phyloP scores from a whole-genome alignment of 2,888 invertebrate species.

The Maniola hyperantus region DNA sequence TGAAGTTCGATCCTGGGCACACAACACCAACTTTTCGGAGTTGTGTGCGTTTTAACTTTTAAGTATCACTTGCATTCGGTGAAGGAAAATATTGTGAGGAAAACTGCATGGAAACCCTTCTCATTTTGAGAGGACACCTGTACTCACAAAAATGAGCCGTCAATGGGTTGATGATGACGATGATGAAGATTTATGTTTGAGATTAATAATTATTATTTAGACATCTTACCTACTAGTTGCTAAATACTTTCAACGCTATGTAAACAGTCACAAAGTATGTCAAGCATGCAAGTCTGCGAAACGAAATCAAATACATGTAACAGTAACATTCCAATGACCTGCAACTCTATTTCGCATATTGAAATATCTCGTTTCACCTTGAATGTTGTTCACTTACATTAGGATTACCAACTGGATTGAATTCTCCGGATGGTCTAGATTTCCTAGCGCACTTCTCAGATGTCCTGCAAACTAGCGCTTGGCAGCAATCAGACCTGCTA shows the following conservation, averaged over 20 bases:
- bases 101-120: no score
- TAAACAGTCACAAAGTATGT: constrained; percentile 18
- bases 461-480: neutral
- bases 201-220: no score
- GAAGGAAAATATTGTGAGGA: no score
- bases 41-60: no score
- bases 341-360: constrained; percentile 26
- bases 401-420: constrained; percentile 6
- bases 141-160: no score
- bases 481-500: no score
- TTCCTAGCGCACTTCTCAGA: constrained; percentile 1
- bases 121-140: no score
- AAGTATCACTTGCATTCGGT: no score
- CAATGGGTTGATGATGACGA: no score
- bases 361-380: constrained; percentile 26
- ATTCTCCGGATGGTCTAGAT: constrained; percentile 7
- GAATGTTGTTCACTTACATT: constrained; percentile 25
- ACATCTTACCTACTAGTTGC: neutral
- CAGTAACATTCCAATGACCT: constrained; percentile 28
- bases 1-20: no score
- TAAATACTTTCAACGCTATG: neutral
- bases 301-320: constrained; percentile 27
- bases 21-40: no score
- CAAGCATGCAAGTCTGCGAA: constrained; percentile 22
- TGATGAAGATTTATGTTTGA: no score